Evolutionary conservation across 2,797 vertebrate species (phyloP).

Genomic region (Cyclura pinguis): DNA sequence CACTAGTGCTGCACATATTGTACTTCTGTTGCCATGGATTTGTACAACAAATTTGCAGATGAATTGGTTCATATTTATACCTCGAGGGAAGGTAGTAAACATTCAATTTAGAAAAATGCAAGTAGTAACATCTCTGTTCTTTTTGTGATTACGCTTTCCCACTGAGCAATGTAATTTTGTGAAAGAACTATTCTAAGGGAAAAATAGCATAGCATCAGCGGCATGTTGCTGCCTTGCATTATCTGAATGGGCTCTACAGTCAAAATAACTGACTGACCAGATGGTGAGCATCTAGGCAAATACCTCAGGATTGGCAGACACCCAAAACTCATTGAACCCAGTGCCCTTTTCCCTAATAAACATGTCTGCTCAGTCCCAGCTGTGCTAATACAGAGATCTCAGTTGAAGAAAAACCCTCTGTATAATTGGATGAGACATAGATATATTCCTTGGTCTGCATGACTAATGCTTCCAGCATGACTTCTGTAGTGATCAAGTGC

Average conservation of each 20-base stretch:
- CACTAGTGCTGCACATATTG: not conserved
- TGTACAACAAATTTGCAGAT: not conserved
- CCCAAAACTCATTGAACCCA: conserved; percentile 73
- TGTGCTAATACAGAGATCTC: conserved; percentile 64
- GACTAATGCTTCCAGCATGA: conserved; percentile 78
- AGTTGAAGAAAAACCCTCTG: conserved; percentile 69
- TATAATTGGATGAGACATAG: conserved; percentile 64
- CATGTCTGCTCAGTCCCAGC: conserved; percentile 67
- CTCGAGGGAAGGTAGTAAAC: not conserved
- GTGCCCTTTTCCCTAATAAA: conserved; percentile 71
- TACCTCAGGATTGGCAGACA: conserved; percentile 51
- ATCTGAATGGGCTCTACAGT: conserved; percentile 50
- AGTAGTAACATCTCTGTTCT: not conserved
- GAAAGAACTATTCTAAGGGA: accelerated
- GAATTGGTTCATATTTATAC: not conserved
- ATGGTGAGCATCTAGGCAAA: conserved; percentile 54
- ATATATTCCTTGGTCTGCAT: conserved; percentile 65
- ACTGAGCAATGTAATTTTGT: not conserved
- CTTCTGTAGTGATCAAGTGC: conserved; percentile 77
- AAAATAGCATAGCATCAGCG: not conserved
- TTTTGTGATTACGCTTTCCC: not conserved
- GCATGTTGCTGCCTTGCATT: conserved; percentile 8
- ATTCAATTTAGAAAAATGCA: not conserved
- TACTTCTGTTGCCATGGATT: not conserved
- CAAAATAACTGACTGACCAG: conserved; percentile 57